phyloP scores from a whole-genome alignment of 2,888 invertebrate genomes.

The Brachynemurus nebulosus region DNA sequence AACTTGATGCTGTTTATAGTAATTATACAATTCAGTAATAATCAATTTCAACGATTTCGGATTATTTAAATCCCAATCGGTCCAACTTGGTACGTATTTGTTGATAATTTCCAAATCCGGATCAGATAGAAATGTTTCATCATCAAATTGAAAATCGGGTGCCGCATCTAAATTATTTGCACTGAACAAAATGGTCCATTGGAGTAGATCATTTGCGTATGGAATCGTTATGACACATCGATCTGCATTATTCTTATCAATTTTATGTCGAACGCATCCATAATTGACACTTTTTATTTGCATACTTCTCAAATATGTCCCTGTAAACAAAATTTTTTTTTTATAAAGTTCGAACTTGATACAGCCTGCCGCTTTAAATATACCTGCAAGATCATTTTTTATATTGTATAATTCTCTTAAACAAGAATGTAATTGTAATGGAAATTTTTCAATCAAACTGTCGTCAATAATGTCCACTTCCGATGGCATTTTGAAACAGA shows the following conservation, averaged over 20 bases:
- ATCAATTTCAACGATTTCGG: conserved; percentile 43
- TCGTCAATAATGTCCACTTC: neutral
- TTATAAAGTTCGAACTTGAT: no score
- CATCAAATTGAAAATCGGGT: conserved; percentile 62
- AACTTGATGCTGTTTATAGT: conserved; percentile 53
- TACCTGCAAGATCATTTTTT: neutral
- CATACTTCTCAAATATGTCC: neutral
- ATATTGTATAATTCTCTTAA: neutral
- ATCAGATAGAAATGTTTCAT: conserved; percentile 47
- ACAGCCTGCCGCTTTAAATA: neutral
- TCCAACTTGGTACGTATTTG: conserved; percentile 41
- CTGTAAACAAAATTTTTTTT: neutral
- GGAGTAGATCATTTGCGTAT: conserved; percentile 49
- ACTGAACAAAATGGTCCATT: conserved; percentile 60
- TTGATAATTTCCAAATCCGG: conserved; percentile 39
- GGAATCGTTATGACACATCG: conserved; percentile 52
- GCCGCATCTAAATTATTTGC: conserved; percentile 35
- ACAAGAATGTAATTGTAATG: neutral
- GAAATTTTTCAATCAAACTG: neutral
- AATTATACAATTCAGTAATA: conserved; percentile 42
- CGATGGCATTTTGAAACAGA: neutral
- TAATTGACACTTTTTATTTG: neutral
- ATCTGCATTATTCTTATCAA: conserved; percentile 28
- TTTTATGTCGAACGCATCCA: neutral
- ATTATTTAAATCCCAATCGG: conserved; percentile 48